These are phyloP conservation scores for Monochamus saltuarius DNA, from an alignment of 1,140 invertebrate genomes.

Conservation along the genomic window DNA sequence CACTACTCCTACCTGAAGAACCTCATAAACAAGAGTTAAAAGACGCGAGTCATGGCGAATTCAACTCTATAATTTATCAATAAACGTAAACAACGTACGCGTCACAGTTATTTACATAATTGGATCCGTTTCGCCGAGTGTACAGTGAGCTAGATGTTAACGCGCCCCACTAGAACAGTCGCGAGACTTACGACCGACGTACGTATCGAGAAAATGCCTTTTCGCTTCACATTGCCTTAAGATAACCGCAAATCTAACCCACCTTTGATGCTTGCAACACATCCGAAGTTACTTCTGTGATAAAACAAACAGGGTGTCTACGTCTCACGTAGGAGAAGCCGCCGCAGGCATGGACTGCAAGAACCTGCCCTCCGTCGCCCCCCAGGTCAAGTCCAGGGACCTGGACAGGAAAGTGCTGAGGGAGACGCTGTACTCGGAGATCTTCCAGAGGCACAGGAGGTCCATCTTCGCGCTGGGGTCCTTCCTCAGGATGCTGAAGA, in stretches of 20 bases:
- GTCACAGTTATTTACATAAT: constrained; percentile 19
- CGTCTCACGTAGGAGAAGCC: neutral
- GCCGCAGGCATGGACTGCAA: constrained; percentile 37
- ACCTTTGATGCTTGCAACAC: constrained; percentile 19
- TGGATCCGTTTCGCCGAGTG: neutral
- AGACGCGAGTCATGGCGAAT: constrained; percentile 15
- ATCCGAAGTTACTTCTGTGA: constrained; percentile 17
- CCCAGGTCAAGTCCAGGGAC: constrained; percentile 37
- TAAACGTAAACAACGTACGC: too few relatives aligned
- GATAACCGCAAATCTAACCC: constrained; percentile 9
- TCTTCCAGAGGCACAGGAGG: constrained; percentile 75
- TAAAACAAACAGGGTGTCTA: constrained; percentile 23
- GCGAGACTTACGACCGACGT: neutral
- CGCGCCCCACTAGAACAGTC: too few relatives aligned
- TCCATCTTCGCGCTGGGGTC: constrained; percentile 78
- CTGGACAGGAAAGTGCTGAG: constrained; percentile 69
- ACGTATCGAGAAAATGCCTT: constrained; percentile 21
- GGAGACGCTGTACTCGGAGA: constrained; percentile 77
- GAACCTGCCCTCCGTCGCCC: constrained; percentile 19
- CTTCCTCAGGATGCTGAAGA: constrained; percentile 76
- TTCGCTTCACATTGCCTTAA: constrained; percentile 13
- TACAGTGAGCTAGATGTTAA: constrained; percentile 8
- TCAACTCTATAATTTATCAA: too few relatives aligned
- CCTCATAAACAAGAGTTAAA: constrained; percentile 17
- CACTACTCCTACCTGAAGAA: constrained; percentile 30